Base-by-base conservation (phyloP, 1,140 invertebrate species). In the Rhagoletis pomonella region DNA sequence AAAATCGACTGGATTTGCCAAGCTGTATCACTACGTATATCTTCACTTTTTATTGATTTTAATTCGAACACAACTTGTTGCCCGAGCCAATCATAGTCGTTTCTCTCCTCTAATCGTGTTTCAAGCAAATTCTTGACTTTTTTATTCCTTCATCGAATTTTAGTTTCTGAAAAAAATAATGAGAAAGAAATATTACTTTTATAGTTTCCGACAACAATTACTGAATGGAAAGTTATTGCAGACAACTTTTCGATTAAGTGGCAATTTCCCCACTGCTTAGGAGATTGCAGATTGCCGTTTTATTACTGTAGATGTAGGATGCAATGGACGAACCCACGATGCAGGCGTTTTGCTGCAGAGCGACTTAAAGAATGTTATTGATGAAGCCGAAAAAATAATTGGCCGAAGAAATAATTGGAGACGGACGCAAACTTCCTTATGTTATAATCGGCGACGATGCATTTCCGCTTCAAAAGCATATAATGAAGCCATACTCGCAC, bases 321-420 rank as follows among this genome's bases (percentile, higher is more conserved):
- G 67, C 67, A 73, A 73, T 19, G 67, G 67, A 73, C 29, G 67
- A 4, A 19, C 67, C 10, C 29, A 73, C 7, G 67, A 73, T 73
- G 67, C 67, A n/a, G 67, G 19, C 44, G 67, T 7, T 73, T 73
- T 73, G 67, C 19, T 73, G 5, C 67, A 73, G 44, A 73, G 67
- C 12, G 29, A 12, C 29, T 73, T 5, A 14, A 14, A 39, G 14
- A 19, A 67, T 9, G 67, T 73, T 29, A 73, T 73, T 7, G 19
- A 73, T 4, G 19, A 73, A 4, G 67, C 67, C 3, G 12, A 12
- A 3, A 73, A 73, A 19, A 12, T 73, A 19, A 4, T 19, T 19
- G 44, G 4, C 29, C 10, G 19, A 29, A 12, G 44, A 39, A 39
- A 39, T 19, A 73, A 19, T 73, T 73, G 67, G 67, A 29, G 29